Evolutionary conservation across 2,113 vertebrate genomes (phyloP), one percentile per base, ranked within the genome.

Genomic region (Bambusicola thoracicus): DNA sequence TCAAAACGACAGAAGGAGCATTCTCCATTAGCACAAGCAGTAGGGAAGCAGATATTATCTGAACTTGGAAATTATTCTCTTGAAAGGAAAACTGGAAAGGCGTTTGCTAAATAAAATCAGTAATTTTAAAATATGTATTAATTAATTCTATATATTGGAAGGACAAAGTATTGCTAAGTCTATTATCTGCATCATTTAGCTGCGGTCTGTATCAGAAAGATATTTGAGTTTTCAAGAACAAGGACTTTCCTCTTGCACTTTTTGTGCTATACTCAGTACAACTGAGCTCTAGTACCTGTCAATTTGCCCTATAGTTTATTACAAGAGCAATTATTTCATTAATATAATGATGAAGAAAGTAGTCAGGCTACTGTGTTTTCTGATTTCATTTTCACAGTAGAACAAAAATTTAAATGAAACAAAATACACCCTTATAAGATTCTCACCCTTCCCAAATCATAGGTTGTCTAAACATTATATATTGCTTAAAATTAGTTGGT

Each of bases 1-100:
- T 95, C 43, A 66, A 91, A 86, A 86, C 0, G 2, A 91, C 76
- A 91, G 92, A 85, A 90, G 72, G 46, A 83, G n/a, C n/a, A 53
- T 83, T 88, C 72, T 88, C 56, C 65, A 85, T 96, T 89, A 95
- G 5, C 65, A 75, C 34, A 84, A 92, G 48, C 46, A 2, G 61
- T 41, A 90, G 72, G 55, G 46, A 94, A 93, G 61, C 30, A 95
- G 68, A 86, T 90, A 81, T 51, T 84, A 92, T 93, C 65, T 94
- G 85, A 91, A 78, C 48, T 68, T 78, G 21, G 61, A 95, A 92
- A 92, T 90, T 86, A 92, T 67, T 85, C 51, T 84, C n/a, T 32
- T 19, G 83, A 61, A 87, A 86, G 21, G 17, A 85, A 92, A 92
- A 75, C 13, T 78, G 21, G 40, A 91, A 95, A 68, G 43, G 12